phyloP scores from a whole-genome alignment of 2,888 invertebrate genomes.

The Tinea trinotella region DNA sequence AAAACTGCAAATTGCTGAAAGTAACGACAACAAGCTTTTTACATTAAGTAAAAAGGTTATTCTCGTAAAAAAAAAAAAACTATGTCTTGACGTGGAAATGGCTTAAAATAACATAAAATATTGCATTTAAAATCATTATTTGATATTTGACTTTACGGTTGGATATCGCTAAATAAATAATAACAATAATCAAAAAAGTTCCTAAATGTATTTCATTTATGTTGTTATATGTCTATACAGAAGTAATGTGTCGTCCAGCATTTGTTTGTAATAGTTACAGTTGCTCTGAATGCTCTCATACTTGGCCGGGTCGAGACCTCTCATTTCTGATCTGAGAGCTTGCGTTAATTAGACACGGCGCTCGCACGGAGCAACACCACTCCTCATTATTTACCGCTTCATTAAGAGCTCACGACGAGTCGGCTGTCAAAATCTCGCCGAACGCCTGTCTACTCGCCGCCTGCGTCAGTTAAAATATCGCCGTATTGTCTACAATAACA shows the following conservation, averaged over 20 bases:
- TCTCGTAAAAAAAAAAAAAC: slow-evolving; percentile 1
- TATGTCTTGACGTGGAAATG: too few species aligned
- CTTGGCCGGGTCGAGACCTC: slow-evolving; percentile 11
- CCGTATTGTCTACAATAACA: slow-evolving; percentile 62
- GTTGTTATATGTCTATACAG: too few species aligned
- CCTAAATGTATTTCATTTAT: too few species aligned
- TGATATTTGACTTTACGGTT: too few species aligned
- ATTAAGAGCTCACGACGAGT: slow-evolving; percentile 64
- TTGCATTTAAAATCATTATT: too few species aligned
- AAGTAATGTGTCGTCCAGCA: too few species aligned
- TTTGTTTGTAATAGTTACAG: too few species aligned
- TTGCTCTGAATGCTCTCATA: too few species aligned
- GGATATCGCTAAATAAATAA: too few species aligned
- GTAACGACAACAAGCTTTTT: slow-evolving; percentile 4
- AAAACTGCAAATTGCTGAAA: slow-evolving; percentile 8
- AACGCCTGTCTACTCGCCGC: slow-evolving; percentile 44
- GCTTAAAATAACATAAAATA: too few species aligned
- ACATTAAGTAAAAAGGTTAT: not conserved
- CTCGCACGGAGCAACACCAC: slow-evolving; percentile 57
- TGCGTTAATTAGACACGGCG: slow-evolving; percentile 56
- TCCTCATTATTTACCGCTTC: slow-evolving; percentile 69
- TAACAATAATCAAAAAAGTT: too few species aligned
- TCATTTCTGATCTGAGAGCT: not conserved
- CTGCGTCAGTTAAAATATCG: slow-evolving; percentile 55
- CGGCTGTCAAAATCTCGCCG: slow-evolving; percentile 63